Evolutionary conservation across 2,888 invertebrate species (phyloP).

Genomic region (Crematogaster levior): DNA sequence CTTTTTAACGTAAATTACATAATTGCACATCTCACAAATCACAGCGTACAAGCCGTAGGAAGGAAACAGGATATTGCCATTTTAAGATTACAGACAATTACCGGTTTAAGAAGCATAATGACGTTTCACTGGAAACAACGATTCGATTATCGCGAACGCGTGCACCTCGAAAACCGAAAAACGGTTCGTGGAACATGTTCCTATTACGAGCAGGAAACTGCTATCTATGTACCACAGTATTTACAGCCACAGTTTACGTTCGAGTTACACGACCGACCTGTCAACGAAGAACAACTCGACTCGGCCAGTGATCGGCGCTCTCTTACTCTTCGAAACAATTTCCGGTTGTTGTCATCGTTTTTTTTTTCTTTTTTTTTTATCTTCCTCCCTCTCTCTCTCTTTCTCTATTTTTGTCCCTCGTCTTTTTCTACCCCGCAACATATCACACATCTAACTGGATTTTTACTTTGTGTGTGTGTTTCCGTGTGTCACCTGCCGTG

Average conservation of each 20-base stretch:
- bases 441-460: slow-evolving; percentile 77
- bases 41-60: neutral
- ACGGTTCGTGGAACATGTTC: slow-evolving; percentile 19
- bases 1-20: neutral
- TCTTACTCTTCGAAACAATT: slow-evolving; percentile 4
- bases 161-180: slow-evolving; percentile 2
- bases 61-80: slow-evolving; percentile 2
- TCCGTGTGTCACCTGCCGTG: slow-evolving; percentile 75
- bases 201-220: slow-evolving; percentile 34
- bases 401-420: neutral
- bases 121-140: neutral
- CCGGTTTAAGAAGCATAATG: neutral
- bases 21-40: neutral
- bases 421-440: slow-evolving; percentile 52
- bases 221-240: neutral
- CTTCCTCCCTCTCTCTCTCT: neutral
- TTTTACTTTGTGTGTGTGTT: slow-evolving; percentile 79
- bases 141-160: slow-evolving; percentile 14
- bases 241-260: slow-evolving; percentile 24
- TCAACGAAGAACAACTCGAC: slow-evolving; percentile 14
- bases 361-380: neutral
- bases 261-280: slow-evolving; percentile 16
- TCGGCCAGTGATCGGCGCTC: neutral
- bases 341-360: neutral
- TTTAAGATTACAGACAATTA: neutral